A percentile compares a stretch with the other conserved stretches of the same genome.
phyloP scores from a whole-genome alignment of 1,140 invertebrate genomes.

The Papilio xuthus region DNA sequence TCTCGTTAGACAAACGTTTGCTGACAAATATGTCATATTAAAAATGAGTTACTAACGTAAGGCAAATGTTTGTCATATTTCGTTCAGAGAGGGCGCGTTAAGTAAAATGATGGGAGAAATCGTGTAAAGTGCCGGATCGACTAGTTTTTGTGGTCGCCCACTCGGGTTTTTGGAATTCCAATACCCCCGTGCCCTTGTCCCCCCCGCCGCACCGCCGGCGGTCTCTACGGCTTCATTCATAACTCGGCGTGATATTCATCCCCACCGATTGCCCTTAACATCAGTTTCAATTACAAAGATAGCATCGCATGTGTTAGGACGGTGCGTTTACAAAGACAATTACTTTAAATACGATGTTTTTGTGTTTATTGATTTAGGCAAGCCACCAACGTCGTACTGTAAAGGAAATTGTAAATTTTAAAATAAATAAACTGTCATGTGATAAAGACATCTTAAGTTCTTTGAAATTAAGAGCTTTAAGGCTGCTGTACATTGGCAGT shows the following conservation, averaged over 20 bases:
- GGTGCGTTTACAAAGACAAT: constrained; percentile 18
- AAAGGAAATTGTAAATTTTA: constrained; percentile 46
- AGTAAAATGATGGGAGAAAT: constrained; percentile 31
- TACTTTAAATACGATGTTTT: constrained; percentile 30
- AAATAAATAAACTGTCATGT: constrained; percentile 9
- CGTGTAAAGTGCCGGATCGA: constrained; percentile 57
- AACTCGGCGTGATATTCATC: constrained; percentile 56
- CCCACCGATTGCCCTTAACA: constrained; percentile 34
- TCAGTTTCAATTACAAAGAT: constrained; percentile 50
- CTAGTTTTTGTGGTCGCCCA: constrained; percentile 70
- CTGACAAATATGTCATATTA: neutral
- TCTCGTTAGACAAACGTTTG: neutral
- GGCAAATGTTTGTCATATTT: constrained; percentile 27
- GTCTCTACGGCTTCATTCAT: constrained; percentile 72
- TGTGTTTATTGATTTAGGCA: constrained; percentile 30
- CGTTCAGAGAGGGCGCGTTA: constrained; percentile 15
- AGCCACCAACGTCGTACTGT: constrained; percentile 21
- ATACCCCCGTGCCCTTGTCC: constrained; percentile 40
- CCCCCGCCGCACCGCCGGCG: constrained; percentile 50
- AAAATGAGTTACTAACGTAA: constrained; percentile 17
- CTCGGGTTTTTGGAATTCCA: constrained; percentile 77
- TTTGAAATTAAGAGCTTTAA: neutral
- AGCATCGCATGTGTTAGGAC: constrained; percentile 53
- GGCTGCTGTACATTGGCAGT: neutral
- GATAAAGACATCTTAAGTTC: constrained; percentile 12